These are phyloP conservation scores for Calypte anna DNA, from an alignment of 2,113 vertebrate genomes.

Conservation along the genomic window DNA sequence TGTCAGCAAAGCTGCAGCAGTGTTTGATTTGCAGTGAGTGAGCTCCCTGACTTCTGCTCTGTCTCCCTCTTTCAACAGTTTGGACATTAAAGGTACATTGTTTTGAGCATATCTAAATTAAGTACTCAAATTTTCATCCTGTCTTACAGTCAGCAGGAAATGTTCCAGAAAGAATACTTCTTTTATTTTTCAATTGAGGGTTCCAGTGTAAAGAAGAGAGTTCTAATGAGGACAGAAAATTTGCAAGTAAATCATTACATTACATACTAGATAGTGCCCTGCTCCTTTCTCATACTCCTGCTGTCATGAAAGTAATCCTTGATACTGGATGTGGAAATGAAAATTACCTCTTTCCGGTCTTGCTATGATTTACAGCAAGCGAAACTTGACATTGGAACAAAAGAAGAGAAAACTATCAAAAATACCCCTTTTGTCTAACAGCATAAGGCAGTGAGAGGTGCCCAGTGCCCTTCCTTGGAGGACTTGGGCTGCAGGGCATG, in stretches of 20 bases:
- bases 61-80: not conserved
- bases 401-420: not conserved
- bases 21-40: not conserved
- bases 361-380: not conserved
- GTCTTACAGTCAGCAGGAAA: not conserved
- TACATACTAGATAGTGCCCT: not conserved
- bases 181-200: fast-evolving
- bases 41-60: not conserved
- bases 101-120: not conserved
- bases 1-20: not conserved
- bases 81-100: not conserved
- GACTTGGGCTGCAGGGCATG: fast-evolving
- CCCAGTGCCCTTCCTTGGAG: not conserved
- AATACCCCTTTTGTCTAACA: not conserved
- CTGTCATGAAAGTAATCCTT: not conserved
- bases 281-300: not conserved
- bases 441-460: not conserved
- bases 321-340: not conserved
- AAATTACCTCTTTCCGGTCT: not conserved
- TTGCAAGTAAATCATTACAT: not conserved
- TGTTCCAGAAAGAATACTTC: not conserved
- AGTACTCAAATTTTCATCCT: not conserved
- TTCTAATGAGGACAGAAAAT: not conserved
- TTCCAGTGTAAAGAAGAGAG: not conserved
- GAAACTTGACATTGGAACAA: not conserved